Evolutionary conservation across 2,888 invertebrate genomes (phyloP), one percentile per base, ranked within the genome.

Genomic region (Acrobeloides nanus): DNA sequence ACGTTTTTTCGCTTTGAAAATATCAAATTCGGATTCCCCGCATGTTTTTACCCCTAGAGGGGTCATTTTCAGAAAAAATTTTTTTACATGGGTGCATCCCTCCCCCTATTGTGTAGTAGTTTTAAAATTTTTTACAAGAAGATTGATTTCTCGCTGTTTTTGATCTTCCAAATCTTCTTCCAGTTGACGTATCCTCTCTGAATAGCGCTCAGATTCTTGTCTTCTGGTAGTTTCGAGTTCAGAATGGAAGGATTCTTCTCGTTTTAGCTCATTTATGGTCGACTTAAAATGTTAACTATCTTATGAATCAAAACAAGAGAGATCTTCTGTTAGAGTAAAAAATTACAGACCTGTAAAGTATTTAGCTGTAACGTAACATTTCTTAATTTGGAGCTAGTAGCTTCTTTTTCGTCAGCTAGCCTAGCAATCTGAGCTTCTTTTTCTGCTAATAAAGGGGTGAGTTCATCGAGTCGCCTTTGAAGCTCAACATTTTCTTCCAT

Each of bases 391-490:
- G 32, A 26, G n/a, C 31, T 32, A 10, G 37, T 15, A 2, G 27
- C 33, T 24, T 59, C 55, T 32, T 41, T 48, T 40, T 59, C 64
- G 33, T 33, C 39, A 29, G 45, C 46, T 24, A 64, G 35, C 25
- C 45, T 31, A 29, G 50, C 46, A 17, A 62, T 51, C 24, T 55
- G 43, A 15, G 64, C 55, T 26, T 59, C 64, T 31, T 59, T 64
- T 24, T 55, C 56, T n/a, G 60, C 60, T 8, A 59, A 26, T 31
- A 64, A 24, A 3, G 60, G 60, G 15, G 60, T 64, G 20, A 59
- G 44, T 18, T 61, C 61, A 47, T 59, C 60, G 24, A 59, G 27
- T 4, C 60, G 43, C 18, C 56, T 45, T 40, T 64, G 62, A 29
- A 59, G 48, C 34, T 64, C 64, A 26, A 53, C 45, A 35, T 51